These are phyloP conservation scores for Huso huso DNA, from an alignment of 2,797 vertebrate genomes.

Conservation along the genomic window DNA sequence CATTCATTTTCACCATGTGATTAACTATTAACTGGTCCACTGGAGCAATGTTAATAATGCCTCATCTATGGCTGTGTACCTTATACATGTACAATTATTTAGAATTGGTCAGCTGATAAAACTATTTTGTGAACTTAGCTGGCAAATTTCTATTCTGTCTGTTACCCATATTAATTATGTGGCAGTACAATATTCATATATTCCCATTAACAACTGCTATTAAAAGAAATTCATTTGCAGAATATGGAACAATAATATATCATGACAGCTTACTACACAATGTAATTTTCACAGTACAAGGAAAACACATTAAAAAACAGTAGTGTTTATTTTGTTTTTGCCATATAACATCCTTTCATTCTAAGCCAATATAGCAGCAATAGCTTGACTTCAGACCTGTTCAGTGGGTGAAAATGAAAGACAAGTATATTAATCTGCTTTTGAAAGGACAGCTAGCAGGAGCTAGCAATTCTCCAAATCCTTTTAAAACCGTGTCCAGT, in stretches of 20 bases:
- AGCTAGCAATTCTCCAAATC: background rate
- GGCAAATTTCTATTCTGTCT: slow-evolving; percentile 14
- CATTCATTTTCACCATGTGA: slow-evolving; percentile 22
- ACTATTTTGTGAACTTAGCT: slow-evolving; percentile 1
- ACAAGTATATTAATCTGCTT: background rate
- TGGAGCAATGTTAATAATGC: slow-evolving; percentile 46
- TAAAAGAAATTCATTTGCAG: slow-evolving; percentile 18
- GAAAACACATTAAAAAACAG: no score
- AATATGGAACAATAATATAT: background rate
- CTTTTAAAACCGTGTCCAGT: background rate
- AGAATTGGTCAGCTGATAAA: slow-evolving; percentile 19
- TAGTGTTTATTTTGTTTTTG: no score
- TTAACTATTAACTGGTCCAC: slow-evolving; percentile 34
- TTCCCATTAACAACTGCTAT: slow-evolving; percentile 15
- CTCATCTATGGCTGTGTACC: slow-evolving; percentile 20
- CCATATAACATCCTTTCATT: no score
- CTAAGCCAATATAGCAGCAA: background rate
- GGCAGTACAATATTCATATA: slow-evolving; percentile 13
- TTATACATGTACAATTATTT: slow-evolving; percentile 19
- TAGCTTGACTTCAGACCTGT: background rate
- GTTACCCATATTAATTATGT: slow-evolving; percentile 19
- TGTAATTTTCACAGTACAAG: no score
- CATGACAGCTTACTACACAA: no score
- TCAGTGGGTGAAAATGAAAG: background rate
- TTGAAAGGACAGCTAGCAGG: background rate